Conservation (phyloP, 64 coral and sea anemone species). For the Montipora capricornis region DNA sequence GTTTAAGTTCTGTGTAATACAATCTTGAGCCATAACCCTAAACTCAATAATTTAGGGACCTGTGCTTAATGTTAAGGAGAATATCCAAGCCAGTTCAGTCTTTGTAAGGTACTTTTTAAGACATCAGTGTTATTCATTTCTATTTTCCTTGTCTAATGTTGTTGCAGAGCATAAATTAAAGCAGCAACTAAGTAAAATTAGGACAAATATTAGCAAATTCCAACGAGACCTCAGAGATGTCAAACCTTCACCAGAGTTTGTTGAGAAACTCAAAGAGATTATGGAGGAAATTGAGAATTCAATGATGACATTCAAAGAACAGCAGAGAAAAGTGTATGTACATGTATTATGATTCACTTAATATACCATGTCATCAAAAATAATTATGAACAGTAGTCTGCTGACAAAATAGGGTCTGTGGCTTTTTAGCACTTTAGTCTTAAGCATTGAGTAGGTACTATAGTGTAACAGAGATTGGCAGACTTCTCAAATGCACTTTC, state of each 20-base stretch:
- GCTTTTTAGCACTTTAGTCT: too few relatives aligned
- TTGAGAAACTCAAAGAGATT: slow-evolving; percentile 95
- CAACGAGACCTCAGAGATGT: slow-evolving; percentile 95
- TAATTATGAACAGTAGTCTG: too few relatives aligned
- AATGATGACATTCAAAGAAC: slow-evolving; percentile 94
- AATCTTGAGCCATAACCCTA: too few relatives aligned
- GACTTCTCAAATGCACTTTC: too few relatives aligned
- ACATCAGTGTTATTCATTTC: neutral
- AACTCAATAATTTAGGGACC: too few relatives aligned
- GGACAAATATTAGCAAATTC: slow-evolving; percentile 86
- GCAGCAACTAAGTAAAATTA: slow-evolving; percentile 87
- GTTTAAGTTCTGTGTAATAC: too few relatives aligned
- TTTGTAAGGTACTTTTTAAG: neutral
- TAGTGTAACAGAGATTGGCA: too few relatives aligned
- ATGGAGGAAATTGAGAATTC: slow-evolving; percentile 98
- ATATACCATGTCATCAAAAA: too few relatives aligned
- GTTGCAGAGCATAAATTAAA: slow-evolving; percentile 79
- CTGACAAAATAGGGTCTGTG: too few relatives aligned
- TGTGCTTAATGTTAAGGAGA: too few relatives aligned
- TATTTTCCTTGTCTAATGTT: neutral
- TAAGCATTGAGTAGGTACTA: too few relatives aligned
- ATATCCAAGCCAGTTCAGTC: neutral
- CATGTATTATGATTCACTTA: too few relatives aligned
- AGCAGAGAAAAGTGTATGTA: slow-evolving; percentile 91
- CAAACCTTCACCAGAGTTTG: slow-evolving; percentile 94